Base-by-base conservation (phyloP, 37 sponge, comb jelly and placozoan genomes). In the Ephydatia muelleri region DNA sequence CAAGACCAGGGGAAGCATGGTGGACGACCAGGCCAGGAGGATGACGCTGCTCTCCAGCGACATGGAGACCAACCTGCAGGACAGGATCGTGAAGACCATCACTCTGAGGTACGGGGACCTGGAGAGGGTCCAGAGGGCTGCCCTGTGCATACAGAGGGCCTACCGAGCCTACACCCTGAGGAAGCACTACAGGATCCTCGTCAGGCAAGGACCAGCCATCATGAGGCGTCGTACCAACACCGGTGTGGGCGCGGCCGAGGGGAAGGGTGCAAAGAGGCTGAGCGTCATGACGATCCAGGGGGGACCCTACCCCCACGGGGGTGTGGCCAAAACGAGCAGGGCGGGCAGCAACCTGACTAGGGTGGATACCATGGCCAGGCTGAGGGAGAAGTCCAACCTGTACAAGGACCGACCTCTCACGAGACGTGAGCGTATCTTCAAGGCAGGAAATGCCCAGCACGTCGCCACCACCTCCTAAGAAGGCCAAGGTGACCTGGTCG, bases 91-190 rank as follows among this genome's bases (percentile, higher is more conserved):
- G 34, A 69, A 78, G 33, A 76, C 32, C 28, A 75, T 94, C 11
- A 86, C 80, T 21, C 73, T 34, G 66, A 77, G 82, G 49, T 94
- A 91, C 83, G 92, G 95, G 31, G 89, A 89, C 12, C 70, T 85
- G 34, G 73, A 85, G 47, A 69, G 49, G 25, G 89, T 86, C 49
- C 88, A 39, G 8, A 22, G 31, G 19, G 92, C 95, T 2, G 92
- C 92, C 0, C 26, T 65, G 25, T 31, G 30, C 32, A 91, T 94
- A 29, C 92, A 94, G 80, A 69, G 75, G 23, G 80, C 81, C 31
- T 94, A 86, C 70, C 72, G 84, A 21, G 36, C 67, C 32, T 68
- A 79, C 35, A 72, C 82, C 34, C 57, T 94, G 48, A 35, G 48
- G 38, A 49, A 49, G 9, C 57, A 57, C 57, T 57, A 57, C 57